phyloP scores from a whole-genome alignment of 2,113 vertebrate genomes.

The Siniperca chuatsi region DNA sequence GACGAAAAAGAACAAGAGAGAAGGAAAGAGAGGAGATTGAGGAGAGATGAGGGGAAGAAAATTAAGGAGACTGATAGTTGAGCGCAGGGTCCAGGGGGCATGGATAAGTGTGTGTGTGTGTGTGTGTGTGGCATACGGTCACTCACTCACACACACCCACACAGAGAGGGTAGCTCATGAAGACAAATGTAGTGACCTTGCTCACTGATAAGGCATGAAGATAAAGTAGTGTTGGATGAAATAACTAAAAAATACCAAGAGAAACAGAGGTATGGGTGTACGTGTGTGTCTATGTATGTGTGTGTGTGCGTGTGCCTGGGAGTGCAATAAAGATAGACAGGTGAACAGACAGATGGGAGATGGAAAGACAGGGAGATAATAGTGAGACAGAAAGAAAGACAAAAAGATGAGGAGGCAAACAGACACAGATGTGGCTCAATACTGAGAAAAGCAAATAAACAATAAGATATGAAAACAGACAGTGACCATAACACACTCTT shows the following conservation, averaged over 20 bases:
- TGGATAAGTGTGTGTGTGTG: slow-evolving; percentile 28
- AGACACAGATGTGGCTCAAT: slow-evolving; percentile 49
- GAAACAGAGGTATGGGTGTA: slow-evolving; percentile 25
- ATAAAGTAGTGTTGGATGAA: slow-evolving; percentile 76
- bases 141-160: slow-evolving; percentile 42
- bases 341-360: slow-evolving; percentile 32
- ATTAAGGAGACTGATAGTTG: slow-evolving; percentile 78
- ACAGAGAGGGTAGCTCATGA: slow-evolving; percentile 68
- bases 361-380: slow-evolving; percentile 6
- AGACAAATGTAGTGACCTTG: slow-evolving; percentile 84
- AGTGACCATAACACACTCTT: background rate
- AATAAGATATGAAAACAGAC: slow-evolving; percentile 24
- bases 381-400: slow-evolving; percentile 29
- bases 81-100: slow-evolving; percentile 65
- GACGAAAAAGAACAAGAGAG: slow-evolving; percentile 26
- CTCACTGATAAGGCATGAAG: slow-evolving; percentile 78
- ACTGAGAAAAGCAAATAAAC: slow-evolving; percentile 31
- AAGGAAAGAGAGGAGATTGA: slow-evolving; percentile 21
- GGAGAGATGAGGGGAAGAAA: slow-evolving; percentile 60
- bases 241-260: slow-evolving; percentile 64
- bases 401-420: slow-evolving; percentile 34
- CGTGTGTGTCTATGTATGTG: no score
- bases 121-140: background rate
- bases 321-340: slow-evolving; percentile 35
- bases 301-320: background rate